These are phyloP conservation scores for Aldrovandia affinis DNA, from an alignment of 2,797 vertebrate species.

Conservation along the genomic window DNA sequence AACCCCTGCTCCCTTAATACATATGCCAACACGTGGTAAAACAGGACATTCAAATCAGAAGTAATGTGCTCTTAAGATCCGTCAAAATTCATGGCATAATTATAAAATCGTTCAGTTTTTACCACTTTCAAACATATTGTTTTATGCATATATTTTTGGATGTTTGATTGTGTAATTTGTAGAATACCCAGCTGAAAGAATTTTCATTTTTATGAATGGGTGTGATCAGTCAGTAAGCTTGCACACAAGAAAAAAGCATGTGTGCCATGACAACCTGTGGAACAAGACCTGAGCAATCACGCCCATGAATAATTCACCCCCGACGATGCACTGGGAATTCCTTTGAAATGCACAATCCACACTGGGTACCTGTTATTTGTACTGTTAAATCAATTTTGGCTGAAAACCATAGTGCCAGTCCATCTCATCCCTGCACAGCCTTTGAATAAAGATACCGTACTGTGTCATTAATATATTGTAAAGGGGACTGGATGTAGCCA, in stretches of 20 bases:
- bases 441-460: too few species aligned
- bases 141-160: neutral
- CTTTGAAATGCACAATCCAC: slow-evolving; percentile 60
- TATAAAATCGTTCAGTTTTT: neutral
- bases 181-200: neutral
- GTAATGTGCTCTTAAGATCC: neutral
- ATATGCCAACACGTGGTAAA: neutral
- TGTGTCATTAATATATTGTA: too few species aligned
- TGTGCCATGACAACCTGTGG: neutral
- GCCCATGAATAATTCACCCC: neutral
- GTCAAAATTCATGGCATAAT: neutral
- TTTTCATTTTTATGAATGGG: neutral
- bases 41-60: neutral
- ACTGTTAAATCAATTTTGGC: neutral
- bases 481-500: too few species aligned
- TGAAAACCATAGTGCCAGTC: neutral
- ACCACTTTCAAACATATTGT: neutral
- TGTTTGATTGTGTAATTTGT: neutral
- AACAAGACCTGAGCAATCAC: neutral
- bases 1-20: too few species aligned
- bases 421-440: neutral
- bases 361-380: slow-evolving; percentile 5
- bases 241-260: neutral
- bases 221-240: neutral
- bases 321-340: slow-evolving; percentile 44